These are phyloP conservation scores for Scaptomyza tumidula DNA, from an alignment of 2,888 invertebrate species.

Conservation along the genomic window DNA sequence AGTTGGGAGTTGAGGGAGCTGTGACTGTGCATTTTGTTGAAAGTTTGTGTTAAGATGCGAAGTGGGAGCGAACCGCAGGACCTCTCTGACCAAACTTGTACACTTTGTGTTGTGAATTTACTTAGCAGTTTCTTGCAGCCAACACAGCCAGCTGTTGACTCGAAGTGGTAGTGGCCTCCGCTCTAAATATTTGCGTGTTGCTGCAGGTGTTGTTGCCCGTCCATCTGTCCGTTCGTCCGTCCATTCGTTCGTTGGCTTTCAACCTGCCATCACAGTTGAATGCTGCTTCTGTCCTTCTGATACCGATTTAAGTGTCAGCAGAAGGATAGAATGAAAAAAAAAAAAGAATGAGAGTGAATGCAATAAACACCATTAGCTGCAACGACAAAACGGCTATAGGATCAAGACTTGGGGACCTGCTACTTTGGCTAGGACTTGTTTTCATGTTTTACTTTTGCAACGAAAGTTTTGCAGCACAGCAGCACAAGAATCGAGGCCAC, in stretches of 20 bases:
- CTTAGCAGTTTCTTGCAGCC: slow-evolving; percentile 74
- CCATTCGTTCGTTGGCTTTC: background rate
- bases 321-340: background rate
- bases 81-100: slow-evolving; percentile 36
- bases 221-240: background rate
- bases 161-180: slow-evolving; percentile 25
- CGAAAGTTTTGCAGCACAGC: slow-evolving; percentile 57
- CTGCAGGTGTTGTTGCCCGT: slow-evolving; percentile 50
- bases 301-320: slow-evolving; percentile 76
- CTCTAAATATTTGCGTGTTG: slow-evolving; percentile 65
- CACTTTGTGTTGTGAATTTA: slow-evolving; percentile 74
- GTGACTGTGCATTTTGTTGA: slow-evolving; percentile 58
- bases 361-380: slow-evolving; percentile 79
- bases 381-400: slow-evolving; percentile 27
- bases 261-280: slow-evolving; percentile 41
- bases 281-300: slow-evolving; percentile 38
- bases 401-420: slow-evolving; percentile 2
- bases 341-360: slow-evolving; percentile 50
- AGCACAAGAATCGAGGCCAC: slow-evolving; percentile 50
- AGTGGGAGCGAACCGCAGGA: slow-evolving; percentile 17
- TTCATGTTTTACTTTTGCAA: slow-evolving; percentile 51
- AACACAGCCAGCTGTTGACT: slow-evolving; percentile 54
- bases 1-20: background rate
- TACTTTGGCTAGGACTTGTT: slow-evolving; percentile 30
- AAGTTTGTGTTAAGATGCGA: background rate